Base-by-base conservation (phyloP, 2,797 vertebrate species). In the Scolopax bukidnonensis region DNA sequence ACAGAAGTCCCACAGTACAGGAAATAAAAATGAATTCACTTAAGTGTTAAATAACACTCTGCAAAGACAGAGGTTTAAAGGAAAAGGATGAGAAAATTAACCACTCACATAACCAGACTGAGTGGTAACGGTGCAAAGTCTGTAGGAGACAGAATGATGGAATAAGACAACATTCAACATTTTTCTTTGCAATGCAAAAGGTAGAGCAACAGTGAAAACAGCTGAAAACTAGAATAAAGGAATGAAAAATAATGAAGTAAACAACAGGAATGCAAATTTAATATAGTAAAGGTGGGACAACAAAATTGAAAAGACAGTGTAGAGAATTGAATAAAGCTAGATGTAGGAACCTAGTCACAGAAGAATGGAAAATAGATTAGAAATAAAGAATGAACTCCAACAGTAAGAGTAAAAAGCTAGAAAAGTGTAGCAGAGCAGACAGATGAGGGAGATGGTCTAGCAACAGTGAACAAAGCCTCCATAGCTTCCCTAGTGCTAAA, bases 241-340 rank as follows among this genome's bases (percentile, higher is more conserved):
- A 82, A 95, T 84, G 59, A 78, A 92, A 94, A 93, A 75, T 84
- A 90, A 93, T n/a, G 53, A 93, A 87, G 54, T 88, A 95, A 97
- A 94, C 68, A 93, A 82, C 89, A 92, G 53, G 57, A 85, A 92
- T 87, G 87, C 53, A 96, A 92, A 93, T 95, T 90, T 79, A 82
- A 88, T 33, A 54, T 54, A 30, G 33, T 74, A 96, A 92, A 78
- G 59, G 85, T 73, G 40, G 24, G 47, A 81, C 28, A 92, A 57
- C 7, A 4, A 91, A 94, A 96, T 91, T 75, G 89, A 84, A 93
- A 81, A 63, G 89, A 82, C 81, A 69, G 60, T 6, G 27, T 19
- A 80, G 47, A 88, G 79, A 93, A 96, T 40, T 91, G 73, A 87
- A 82, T 12, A 40, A 83, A 96, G 68, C 78, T 73, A 76, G 76